Conservation (phyloP, 2,113 vertebrate genomes). For the Thryonomys swinderianus region DNA sequence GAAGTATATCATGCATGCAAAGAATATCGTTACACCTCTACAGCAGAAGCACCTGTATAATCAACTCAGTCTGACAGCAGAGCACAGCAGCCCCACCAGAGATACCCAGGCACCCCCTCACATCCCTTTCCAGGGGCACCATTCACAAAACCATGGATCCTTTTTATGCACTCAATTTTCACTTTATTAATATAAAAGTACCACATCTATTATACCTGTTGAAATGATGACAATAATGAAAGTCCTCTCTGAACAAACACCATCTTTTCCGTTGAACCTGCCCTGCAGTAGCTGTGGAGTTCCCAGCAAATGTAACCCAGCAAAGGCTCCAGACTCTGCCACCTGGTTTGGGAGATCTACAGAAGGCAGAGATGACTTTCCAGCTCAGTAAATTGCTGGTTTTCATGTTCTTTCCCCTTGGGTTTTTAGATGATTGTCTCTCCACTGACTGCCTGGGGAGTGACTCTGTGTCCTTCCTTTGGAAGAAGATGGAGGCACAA, state of each 20-base stretch:
- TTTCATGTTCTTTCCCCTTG: neutral
- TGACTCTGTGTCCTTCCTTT: neutral
- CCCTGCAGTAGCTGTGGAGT: accelerated
- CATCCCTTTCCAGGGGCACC: neutral
- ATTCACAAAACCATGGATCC: neutral
- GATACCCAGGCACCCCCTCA: neutral
- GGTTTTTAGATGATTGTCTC: too few species aligned
- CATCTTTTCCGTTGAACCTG: neutral
- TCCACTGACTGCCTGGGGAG: accelerated
- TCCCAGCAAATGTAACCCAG: neutral
- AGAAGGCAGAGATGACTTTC: neutral
- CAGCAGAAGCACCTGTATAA: too few species aligned
- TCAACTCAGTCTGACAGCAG: neutral
- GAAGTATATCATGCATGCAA: neutral
- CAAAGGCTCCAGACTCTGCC: neutral
- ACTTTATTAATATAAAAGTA: neutral
- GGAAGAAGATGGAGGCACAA: neutral
- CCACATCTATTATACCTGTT: too few species aligned
- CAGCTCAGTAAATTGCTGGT: accelerated
- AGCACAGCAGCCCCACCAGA: neutral
- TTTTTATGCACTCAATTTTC: neutral
- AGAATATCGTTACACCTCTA: neutral
- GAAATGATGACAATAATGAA: neutral
- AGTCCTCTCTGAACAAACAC: neutral
- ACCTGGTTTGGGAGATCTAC: neutral